Evolutionary conservation across 2,888 invertebrate species (phyloP), one percentile per base, ranked within the genome.

Genomic region (Teleogryllus oceanicus): DNA sequence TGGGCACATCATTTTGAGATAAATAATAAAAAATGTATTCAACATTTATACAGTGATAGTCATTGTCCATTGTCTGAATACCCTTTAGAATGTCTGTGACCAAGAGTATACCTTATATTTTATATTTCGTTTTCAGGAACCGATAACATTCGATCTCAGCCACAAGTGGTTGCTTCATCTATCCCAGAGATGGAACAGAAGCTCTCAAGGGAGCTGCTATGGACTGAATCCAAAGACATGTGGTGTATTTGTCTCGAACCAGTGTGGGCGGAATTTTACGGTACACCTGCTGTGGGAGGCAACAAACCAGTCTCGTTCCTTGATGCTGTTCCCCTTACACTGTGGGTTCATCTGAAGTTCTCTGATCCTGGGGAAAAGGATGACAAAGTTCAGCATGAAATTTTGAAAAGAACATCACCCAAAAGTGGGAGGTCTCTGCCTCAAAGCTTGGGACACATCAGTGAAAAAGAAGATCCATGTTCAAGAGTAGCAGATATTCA

Each of bases 261-360:
- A 0, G 90, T 97, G 79, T 98, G 97, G 97, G 93, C 94, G 16
- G 98, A 98, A 87, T 97, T 97, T 87, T 90, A 92, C 82, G 96
- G 96, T 11, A 94, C 94, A 1, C 90, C 94, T 50, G 94, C 95
- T 0, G 89, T 91, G 49, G 94, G 94, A 2, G 90, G 90, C 80
- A 92, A 90, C 85, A 92, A 80, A 84, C 92, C 94, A 0, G 92
- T 95, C 83, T 94, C 96, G 2, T 91, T 96, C 85, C 87, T 96
- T 50, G 96, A 96, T 86, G 94, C 96, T 8, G 93, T 97, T 83
- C 97, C 97, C 0, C 88, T 96, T 49, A 95, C 95, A 2, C 87
- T 96, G 16, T 97, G 97, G 97, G 88, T 96, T 79, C 91, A 92
- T 84, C 49, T 49, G 77, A 49, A 62, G n/a, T n/a, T 62, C n/a